Evolutionary conservation across 2,797 vertebrate genomes (phyloP), one percentile per base, ranked within the genome.

Genomic region (Calcarius lapponicus): DNA sequence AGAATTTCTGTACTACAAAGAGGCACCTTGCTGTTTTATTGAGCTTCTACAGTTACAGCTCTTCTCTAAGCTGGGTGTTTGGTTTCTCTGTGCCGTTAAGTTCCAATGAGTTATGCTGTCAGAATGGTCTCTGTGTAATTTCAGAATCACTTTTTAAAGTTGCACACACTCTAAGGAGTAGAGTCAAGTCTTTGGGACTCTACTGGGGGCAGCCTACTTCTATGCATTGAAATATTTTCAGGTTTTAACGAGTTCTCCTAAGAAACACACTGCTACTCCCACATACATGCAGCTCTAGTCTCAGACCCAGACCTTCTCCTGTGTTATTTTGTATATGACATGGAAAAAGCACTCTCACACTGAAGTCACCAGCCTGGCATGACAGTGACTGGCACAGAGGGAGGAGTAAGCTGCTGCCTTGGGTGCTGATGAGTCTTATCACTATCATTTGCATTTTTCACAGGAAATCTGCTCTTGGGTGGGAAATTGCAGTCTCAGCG

Each of bases 271-370:
- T 56, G 26, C 42, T 29, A 0, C 8, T 85, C 57, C 18, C n/a
- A 13, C 14, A 2, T 24, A 7, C 0, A 0, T 6, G 6, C 42
- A 24, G 31, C 45, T 90, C 61, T 28, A 7, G 24, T 42, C 50
- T 84, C 9, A 18, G 65, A 9, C 43, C 61, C 24, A 8, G 12
- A 1, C 34, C 58, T 87, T 81, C 50, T 79, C 21, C 66, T 28
- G 15, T 31, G 0, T 42, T 70, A 16, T 32, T 89, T 66, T 56
- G 36, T 80, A 2, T 19, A 3, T 50, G 32, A 42, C 2, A 2
- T 75, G 66, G 70, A 20, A 67, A 47, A 60, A 67, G 54, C 24
- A 4, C 28, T 67, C 21, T 78, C 5, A 4, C 21, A 1, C 18
- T 16, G 34, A 13, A 43, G 83, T 36, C 60, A 34, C 42, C 22